Evolutionary conservation across 2,797 vertebrate genomes (phyloP).

Genomic region (Nasua narica): DNA sequence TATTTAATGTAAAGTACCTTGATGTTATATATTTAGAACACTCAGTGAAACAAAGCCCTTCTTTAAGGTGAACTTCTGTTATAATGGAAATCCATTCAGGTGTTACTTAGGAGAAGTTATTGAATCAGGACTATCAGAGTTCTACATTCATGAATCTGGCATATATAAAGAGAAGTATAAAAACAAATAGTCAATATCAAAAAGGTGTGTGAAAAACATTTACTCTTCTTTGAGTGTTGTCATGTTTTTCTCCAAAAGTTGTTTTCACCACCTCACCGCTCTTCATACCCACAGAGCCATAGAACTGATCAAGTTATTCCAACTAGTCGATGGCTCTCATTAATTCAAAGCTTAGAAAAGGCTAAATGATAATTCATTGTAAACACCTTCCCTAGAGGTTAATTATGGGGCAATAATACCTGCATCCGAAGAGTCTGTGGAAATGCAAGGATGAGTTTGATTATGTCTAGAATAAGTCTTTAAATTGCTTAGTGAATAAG

Average conservation of each 20-base stretch:
- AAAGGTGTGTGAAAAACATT: not conserved
- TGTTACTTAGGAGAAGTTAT: not conserved
- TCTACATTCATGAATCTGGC: not conserved
- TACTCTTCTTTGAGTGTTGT: not conserved
- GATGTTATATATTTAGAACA: not conserved
- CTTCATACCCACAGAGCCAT: not conserved
- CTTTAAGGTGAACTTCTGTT: not conserved
- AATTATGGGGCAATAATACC: conserved; percentile 26
- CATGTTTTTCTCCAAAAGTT: not conserved
- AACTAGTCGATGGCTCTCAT: not conserved
- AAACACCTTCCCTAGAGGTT: not conserved
- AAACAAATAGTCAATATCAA: not conserved
- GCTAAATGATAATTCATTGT: not conserved
- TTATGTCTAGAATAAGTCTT: conserved; percentile 37
- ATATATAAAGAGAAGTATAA: not conserved
- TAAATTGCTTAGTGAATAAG: conserved; percentile 20
- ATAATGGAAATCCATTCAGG: conserved; percentile 2
- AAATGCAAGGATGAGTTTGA: conserved; percentile 37
- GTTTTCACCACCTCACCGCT: not conserved
- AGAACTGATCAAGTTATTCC: not conserved
- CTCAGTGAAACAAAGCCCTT: not conserved
- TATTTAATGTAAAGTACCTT: not conserved
- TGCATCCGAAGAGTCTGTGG: not conserved
- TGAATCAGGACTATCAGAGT: not conserved
- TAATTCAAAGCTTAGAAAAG: not conserved